These are phyloP conservation scores for Lucilia sericata DNA, from an alignment of 1,140 invertebrate genomes.

Conservation along the genomic window DNA sequence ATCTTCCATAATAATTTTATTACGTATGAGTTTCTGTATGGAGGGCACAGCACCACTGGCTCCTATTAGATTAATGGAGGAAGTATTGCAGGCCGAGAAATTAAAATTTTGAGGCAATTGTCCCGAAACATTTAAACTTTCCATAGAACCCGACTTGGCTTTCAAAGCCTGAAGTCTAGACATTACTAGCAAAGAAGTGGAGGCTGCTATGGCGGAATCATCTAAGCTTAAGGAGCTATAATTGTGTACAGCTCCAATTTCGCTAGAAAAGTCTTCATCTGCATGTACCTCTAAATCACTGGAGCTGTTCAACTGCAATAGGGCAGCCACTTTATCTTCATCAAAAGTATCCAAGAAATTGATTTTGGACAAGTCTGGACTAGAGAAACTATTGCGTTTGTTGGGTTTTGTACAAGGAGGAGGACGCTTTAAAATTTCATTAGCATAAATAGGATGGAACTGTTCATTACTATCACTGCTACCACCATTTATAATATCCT, in stretches of 20 bases:
- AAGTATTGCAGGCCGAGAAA: slow-evolving; percentile 63
- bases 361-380: slow-evolving; percentile 63
- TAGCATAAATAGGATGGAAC: slow-evolving; percentile 53
- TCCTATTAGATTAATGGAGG: slow-evolving; percentile 64
- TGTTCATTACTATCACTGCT: neutral
- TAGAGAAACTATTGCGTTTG: slow-evolving; percentile 66
- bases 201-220: slow-evolving; percentile 52
- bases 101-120: slow-evolving; percentile 64
- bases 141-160: slow-evolving; percentile 54
- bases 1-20: slow-evolving; percentile 60
- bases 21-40: slow-evolving; percentile 46
- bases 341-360: slow-evolving; percentile 60
- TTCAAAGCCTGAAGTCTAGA: slow-evolving; percentile 25
- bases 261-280: neutral
- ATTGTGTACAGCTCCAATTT: slow-evolving; percentile 23
- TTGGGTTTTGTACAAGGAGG: slow-evolving; percentile 48
- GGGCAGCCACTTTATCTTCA: slow-evolving; percentile 48
- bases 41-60: slow-evolving; percentile 55
- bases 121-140: slow-evolving; percentile 62
- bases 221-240: slow-evolving; percentile 56
- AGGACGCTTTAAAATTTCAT: slow-evolving; percentile 48
- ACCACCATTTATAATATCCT: slow-evolving; percentile 47
- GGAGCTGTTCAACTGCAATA: neutral
- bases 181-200: neutral
- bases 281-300: slow-evolving; percentile 20